These are phyloP conservation scores for Cantharis rufa DNA, from an alignment of 2,888 invertebrate genomes.

Conservation along the genomic window DNA sequence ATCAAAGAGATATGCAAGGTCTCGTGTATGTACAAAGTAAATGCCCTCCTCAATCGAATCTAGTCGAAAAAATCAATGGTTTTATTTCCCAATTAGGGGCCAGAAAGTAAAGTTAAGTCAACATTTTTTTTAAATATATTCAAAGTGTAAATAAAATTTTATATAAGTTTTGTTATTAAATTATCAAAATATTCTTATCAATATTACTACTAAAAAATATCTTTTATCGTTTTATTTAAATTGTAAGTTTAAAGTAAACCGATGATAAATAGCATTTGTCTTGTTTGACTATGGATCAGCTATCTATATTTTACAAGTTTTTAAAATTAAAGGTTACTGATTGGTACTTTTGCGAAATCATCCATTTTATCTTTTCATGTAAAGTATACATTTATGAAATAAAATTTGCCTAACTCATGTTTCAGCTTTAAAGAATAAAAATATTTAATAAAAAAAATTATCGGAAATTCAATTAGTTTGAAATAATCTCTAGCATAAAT, in stretches of 20 bases:
- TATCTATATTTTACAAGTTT: neutral
- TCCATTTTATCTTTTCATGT: too few relatives aligned
- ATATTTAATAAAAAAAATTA: too few relatives aligned
- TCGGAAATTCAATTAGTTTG: too few relatives aligned
- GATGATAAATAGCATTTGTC: neutral
- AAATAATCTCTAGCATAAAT: too few relatives aligned
- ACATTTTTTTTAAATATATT: slow-evolving; percentile 9
- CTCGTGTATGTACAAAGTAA: slow-evolving; percentile 70
- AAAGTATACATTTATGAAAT: too few relatives aligned
- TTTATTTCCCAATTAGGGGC: slow-evolving; percentile 56
- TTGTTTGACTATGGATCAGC: neutral
- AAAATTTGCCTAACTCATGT: too few relatives aligned
- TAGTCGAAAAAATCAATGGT: slow-evolving; percentile 58
- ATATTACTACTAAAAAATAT: neutral
- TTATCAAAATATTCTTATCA: neutral
- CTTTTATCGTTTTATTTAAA: neutral
- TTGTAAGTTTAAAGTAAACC: neutral
- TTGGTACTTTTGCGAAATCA: too few relatives aligned
- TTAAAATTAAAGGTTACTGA: neutral
- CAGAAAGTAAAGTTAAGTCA: slow-evolving; percentile 48
- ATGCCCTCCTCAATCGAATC: slow-evolving; percentile 58
- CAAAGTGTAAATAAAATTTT: neutral
- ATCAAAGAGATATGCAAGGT: slow-evolving; percentile 74
- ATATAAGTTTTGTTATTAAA: neutral
- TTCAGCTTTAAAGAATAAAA: too few relatives aligned